A percentile compares a stretch with the other conserved stretches of the same genome.
Conservation (phyloP, 2,888 invertebrate genomes). For the Mythimna impura region DNA sequence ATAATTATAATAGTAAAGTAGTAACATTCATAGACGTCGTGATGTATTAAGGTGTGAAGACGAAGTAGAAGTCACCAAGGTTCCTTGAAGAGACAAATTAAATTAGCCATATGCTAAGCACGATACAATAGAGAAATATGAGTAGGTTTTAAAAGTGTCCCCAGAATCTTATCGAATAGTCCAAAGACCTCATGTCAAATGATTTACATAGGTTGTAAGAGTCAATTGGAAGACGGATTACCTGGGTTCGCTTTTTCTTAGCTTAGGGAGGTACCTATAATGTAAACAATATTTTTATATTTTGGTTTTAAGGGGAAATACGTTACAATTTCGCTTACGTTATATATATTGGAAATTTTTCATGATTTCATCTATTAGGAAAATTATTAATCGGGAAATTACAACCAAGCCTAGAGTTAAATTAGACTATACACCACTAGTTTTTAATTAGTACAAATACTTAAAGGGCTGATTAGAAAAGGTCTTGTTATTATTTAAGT, state of each 20-base stretch:
- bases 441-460: too few species aligned
- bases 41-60: background rate
- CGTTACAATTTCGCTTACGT: background rate
- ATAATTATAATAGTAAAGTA: background rate
- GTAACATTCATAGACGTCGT: background rate
- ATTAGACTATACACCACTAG: too few species aligned
- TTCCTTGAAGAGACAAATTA: slow-evolving; percentile 20
- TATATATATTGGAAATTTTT: background rate
- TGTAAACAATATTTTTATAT: slow-evolving; percentile 13
- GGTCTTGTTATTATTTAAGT: too few species aligned
- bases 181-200: slow-evolving; percentile 13
- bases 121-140: slow-evolving; percentile 13
- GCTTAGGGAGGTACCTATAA: slow-evolving; percentile 24
- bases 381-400: too few species aligned
- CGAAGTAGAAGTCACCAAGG: background rate
- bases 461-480: too few species aligned
- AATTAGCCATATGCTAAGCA: slow-evolving; percentile 36
- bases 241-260: slow-evolving; percentile 22
- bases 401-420: too few species aligned
- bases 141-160: slow-evolving; percentile 1
- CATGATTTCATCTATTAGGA: background rate
- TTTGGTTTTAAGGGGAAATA: background rate
- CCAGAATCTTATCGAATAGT: background rate
- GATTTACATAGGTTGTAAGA: slow-evolving; percentile 4
- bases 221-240: slow-evolving; percentile 17